Conservation (phyloP, 2,888 invertebrate species). For the Biston betularia region DNA sequence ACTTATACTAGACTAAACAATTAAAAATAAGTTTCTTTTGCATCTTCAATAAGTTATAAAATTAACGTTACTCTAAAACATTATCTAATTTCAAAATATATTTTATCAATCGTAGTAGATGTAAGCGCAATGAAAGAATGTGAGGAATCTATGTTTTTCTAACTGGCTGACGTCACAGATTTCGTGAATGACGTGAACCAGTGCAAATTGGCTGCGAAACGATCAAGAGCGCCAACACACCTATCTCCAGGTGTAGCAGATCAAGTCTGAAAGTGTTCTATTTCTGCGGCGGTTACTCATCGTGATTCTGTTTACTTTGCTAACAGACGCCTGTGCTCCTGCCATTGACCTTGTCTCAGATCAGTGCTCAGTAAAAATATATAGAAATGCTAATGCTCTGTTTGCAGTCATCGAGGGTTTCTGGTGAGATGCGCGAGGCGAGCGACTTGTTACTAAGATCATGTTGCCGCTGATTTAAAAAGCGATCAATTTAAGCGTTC, state of each 20-base stretch:
- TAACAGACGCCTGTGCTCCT: constrained; percentile 72
- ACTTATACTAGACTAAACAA: neutral
- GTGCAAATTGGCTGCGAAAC: constrained; percentile 46
- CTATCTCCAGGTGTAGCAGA: constrained; percentile 66
- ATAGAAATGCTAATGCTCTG: constrained; percentile 60
- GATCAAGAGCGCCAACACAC: constrained; percentile 54
- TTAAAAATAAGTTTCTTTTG: neutral
- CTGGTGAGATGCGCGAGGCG: constrained; percentile 24
- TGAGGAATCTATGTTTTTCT: constrained; percentile 6
- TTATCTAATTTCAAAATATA: neutral
- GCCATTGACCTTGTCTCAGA: constrained; percentile 82
- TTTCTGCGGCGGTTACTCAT: constrained; percentile 76
- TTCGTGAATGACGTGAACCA: constrained; percentile 46
- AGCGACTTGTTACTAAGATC: constrained; percentile 40
- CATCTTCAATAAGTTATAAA: neutral
- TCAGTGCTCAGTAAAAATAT: constrained; percentile 62
- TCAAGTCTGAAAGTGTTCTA: constrained; percentile 77
- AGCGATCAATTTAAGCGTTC: constrained; percentile 29
- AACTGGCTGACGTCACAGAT: constrained; percentile 29
- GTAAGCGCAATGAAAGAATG: constrained; percentile 11
- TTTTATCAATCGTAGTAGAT: constrained; percentile 2
- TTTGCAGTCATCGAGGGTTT: constrained; percentile 54
- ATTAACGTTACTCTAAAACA: neutral
- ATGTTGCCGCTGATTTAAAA: constrained; percentile 37
- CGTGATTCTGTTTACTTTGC: constrained; percentile 73